These are phyloP conservation scores for Etheostoma spectabile DNA, from an alignment of 2,113 vertebrate genomes.

Conservation along the genomic window DNA sequence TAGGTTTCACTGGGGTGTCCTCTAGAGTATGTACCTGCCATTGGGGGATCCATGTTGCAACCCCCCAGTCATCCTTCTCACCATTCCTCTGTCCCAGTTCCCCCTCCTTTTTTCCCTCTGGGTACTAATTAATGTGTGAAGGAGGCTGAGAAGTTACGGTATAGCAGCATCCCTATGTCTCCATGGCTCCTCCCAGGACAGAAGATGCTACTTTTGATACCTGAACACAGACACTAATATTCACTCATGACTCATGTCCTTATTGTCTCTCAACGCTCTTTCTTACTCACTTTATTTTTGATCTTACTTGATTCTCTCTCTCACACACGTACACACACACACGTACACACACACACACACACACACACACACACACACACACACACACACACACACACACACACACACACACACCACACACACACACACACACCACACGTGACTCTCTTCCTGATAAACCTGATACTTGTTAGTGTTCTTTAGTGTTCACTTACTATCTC, in stretches of 20 bases:
- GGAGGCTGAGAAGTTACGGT: conserved; percentile 52
- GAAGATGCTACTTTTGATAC: conserved; percentile 41
- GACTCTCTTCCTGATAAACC: neutral
- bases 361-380: no score
- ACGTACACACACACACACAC: no score
- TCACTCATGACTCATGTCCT: conserved; percentile 4
- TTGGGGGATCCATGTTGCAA: conserved; percentile 55
- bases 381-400: no score
- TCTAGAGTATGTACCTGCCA: conserved; percentile 48
- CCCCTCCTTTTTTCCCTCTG: conserved; percentile 61
- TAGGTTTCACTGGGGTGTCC: conserved; percentile 26
- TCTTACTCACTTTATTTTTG: conserved; percentile 3
- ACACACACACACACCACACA: no score
- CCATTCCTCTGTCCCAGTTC: conserved; percentile 42
- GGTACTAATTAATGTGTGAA: conserved; percentile 79
- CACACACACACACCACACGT: no score
- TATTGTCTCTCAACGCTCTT: neutral
- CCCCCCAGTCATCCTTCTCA: conserved; percentile 48
- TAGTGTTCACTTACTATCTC: neutral
- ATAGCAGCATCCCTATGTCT: conserved; percentile 47
- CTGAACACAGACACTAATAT: conserved; percentile 23
- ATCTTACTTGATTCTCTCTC: conserved; percentile 1
- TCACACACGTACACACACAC: no score
- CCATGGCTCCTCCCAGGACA: conserved; percentile 57
- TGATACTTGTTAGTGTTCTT: neutral